Conservation (phyloP, 1,140 invertebrate species). For the Drosophila nasuta region DNA sequence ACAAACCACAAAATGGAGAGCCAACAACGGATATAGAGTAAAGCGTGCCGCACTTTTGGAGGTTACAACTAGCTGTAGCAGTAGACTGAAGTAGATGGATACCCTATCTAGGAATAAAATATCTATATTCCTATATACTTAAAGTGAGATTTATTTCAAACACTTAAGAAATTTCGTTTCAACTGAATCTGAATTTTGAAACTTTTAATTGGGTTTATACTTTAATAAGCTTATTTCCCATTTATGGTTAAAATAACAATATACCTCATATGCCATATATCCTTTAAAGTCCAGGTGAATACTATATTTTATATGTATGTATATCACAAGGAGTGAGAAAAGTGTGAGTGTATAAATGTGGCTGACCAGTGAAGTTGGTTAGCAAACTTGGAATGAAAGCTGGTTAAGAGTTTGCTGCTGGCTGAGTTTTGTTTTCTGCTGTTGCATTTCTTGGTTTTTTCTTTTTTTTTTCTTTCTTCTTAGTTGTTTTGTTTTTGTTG, state of each 20-base stretch:
- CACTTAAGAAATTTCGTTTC: too few relatives aligned
- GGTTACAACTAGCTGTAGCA: conserved; percentile 2
- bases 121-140: too few relatives aligned
- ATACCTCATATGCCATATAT: background rate
- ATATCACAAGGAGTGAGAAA: background rate
- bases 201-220: background rate
- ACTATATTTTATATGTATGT: background rate
- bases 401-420: conserved; percentile 24
- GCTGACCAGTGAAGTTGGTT: conserved; percentile 48
- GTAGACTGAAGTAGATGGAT: background rate
- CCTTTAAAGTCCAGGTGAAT: conserved; percentile 1
- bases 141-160: too few relatives aligned
- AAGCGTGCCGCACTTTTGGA: conserved; percentile 32
- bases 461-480: background rate
- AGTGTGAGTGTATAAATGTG: conserved; percentile 29
- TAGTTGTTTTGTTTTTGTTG: background rate
- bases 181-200: too few relatives aligned
- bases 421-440: conserved; percentile 51
- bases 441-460: conserved; percentile 63
- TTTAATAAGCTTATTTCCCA: background rate
- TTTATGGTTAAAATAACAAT: background rate
- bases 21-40: background rate
- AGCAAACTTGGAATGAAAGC: conserved; percentile 42
- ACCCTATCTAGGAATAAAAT: conserved; percentile 17
- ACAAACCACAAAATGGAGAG: conserved; percentile 33